Conservation (phyloP, 2,113 vertebrate species). For the Ageneiosus marmoratus region DNA sequence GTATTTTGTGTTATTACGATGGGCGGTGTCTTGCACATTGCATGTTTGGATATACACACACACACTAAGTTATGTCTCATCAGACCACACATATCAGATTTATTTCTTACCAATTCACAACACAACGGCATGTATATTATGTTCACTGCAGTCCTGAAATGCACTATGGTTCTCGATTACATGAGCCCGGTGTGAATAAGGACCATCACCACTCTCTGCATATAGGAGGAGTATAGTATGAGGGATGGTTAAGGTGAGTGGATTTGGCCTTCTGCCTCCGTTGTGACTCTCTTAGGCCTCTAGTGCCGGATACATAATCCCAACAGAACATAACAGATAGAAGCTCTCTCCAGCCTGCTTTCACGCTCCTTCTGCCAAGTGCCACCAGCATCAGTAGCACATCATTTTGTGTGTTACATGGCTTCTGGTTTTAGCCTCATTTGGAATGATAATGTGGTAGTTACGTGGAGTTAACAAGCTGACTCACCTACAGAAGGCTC, state of each 20-base stretch:
- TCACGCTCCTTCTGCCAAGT: conserved; percentile 23
- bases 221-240: conserved; percentile 61
- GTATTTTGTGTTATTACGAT: not conserved
- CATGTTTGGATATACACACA: not conserved
- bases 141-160: not conserved
- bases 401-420: conserved; percentile 11
- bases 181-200: conserved; percentile 61
- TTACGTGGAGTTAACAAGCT: not conserved
- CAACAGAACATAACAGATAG: conserved; percentile 15
- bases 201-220: conserved; percentile 58
- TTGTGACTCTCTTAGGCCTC: conserved; percentile 23
- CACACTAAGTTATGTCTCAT: not conserved
- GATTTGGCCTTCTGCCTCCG: conserved; percentile 5
- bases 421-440: not conserved
- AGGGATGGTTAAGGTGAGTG: not conserved
- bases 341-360: conserved; percentile 26
- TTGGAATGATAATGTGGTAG: not conserved
- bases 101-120: not conserved
- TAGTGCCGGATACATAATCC: conserved; percentile 33
- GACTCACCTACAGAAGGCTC: not conserved
- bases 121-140: not conserved
- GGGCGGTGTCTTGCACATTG: not conserved
- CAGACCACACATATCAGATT: not conserved
- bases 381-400: conserved; percentile 34
- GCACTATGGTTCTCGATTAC: conserved; percentile 16